These are phyloP conservation scores for Zoanthus gigantus DNA, from an alignment of 92 coral and sea anemone genomes.

Conservation along the genomic window DNA sequence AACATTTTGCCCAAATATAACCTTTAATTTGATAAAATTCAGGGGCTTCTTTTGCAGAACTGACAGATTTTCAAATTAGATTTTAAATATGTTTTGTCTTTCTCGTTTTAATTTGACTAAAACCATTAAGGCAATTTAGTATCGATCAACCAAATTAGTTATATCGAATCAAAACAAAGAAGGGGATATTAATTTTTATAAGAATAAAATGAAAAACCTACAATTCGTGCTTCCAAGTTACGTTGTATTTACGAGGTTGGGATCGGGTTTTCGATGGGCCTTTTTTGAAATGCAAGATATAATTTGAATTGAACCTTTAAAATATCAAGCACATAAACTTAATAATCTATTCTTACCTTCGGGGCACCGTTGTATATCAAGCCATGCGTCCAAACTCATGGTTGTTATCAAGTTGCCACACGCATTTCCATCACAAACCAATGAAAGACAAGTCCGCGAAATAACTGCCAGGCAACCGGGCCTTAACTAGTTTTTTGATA, in stretches of 20 bases:
- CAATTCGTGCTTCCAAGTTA: slow-evolving; percentile 13
- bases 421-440: not conserved
- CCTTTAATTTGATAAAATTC: not conserved
- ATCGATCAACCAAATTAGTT: not conserved
- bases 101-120: not conserved
- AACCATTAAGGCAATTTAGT: not conserved
- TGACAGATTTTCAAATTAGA: not conserved
- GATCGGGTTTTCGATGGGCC: not conserved
- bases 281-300: slow-evolving; percentile 13
- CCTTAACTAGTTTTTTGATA: not conserved
- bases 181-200: not conserved
- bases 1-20: no score
- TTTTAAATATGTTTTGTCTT: not conserved
- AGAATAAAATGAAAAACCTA: not conserved
- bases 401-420: not conserved
- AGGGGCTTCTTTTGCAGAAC: not conserved
- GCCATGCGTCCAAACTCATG: slow-evolving; percentile 30
- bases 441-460: not conserved
- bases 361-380: slow-evolving; percentile 12
- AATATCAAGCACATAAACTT: not conserved
- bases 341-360: slow-evolving; percentile 11
- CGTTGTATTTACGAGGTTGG: slow-evolving; percentile 11
- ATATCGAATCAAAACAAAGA: not conserved
- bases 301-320: not conserved
- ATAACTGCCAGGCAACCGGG: not conserved